Conservation (phyloP, 2,888 invertebrate genomes). For the Trachelus iudaicus region DNA sequence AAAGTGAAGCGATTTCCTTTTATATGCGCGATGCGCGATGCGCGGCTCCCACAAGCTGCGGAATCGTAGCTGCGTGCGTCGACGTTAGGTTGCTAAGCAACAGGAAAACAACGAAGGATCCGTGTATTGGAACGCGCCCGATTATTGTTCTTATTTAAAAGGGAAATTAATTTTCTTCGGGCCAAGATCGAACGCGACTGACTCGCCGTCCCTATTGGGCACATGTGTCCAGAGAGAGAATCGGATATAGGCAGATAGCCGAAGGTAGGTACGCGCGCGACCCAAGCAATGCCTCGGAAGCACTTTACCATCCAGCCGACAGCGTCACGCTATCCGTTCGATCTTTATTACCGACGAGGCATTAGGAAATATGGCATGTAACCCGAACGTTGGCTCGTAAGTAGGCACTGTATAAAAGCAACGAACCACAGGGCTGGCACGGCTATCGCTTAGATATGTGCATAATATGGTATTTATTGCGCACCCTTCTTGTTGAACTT, state of each 20-base stretch:
- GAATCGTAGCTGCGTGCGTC: not conserved
- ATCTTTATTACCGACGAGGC: conserved; percentile 30
- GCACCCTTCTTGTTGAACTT: no score
- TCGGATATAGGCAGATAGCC: no score
- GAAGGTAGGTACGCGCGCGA: not conserved
- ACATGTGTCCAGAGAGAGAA: no score
- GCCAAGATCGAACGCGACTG: no score
- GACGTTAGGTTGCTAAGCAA: no score
- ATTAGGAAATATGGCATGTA: conserved; percentile 25
- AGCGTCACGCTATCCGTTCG: conserved; percentile 29
- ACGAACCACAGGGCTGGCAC: not conserved
- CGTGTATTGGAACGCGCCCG: no score
- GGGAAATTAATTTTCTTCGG: no score
- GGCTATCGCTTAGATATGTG: not conserved
- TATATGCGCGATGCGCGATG: conserved; percentile 46
- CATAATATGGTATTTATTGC: conserved; percentile 1
- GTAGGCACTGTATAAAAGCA: conserved; percentile 8
- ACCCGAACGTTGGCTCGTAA: conserved; percentile 24
- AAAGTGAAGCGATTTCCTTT: conserved; percentile 58
- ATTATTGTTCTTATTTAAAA: no score
- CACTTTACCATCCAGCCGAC: conserved; percentile 27
- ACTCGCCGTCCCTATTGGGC: no score
- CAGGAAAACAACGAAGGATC: no score
- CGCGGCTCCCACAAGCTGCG: conserved; percentile 47
- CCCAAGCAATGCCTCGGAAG: conserved; percentile 10